These are phyloP conservation scores for Halichondria panicea DNA, from an alignment of 37 sponge, comb jelly and placozoan species.

Conservation along the genomic window DNA sequence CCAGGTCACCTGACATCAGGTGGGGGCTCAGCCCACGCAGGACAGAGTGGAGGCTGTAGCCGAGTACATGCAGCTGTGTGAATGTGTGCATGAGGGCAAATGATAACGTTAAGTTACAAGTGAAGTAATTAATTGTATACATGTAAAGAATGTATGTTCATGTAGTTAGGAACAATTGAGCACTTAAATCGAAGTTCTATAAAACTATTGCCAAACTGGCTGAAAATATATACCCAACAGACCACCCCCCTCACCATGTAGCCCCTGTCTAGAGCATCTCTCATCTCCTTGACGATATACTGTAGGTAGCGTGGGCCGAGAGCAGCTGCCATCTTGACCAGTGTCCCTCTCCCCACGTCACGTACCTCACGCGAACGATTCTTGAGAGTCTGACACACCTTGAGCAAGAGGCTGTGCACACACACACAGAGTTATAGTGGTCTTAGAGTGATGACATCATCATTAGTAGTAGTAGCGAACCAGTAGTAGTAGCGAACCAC, in stretches of 20 bases:
- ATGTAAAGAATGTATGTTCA: too few species aligned
- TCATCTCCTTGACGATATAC: constrained; percentile 82
- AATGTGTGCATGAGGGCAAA: too few species aligned
- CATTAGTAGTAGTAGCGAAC: too few species aligned
- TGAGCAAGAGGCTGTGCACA: constrained; percentile 68
- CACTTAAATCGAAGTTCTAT: neutral
- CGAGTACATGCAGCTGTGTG: constrained; percentile 79
- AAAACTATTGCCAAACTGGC: neutral
- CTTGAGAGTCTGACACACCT: constrained; percentile 75
- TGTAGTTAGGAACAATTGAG: too few species aligned
- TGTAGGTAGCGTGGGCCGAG: constrained; percentile 75
- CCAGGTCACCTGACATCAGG: constrained; percentile 78
- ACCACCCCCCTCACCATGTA: constrained; percentile 80
- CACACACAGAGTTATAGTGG: neutral
- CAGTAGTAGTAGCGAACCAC: too few species aligned
- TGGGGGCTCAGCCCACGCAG: constrained; percentile 57
- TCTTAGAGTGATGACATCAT: neutral
- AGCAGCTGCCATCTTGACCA: constrained; percentile 78
- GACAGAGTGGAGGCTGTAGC: constrained; percentile 74
- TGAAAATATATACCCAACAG: neutral
- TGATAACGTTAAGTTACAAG: too few species aligned
- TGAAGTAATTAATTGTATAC: too few species aligned
- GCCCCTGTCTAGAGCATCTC: constrained; percentile 72
- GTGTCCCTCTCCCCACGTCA: constrained; percentile 66
- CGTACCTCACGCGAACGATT: constrained; percentile 70